Evolutionary conservation across 2,888 invertebrate genomes (phyloP).

Genomic region (Hydroisotoma schaefferi): DNA sequence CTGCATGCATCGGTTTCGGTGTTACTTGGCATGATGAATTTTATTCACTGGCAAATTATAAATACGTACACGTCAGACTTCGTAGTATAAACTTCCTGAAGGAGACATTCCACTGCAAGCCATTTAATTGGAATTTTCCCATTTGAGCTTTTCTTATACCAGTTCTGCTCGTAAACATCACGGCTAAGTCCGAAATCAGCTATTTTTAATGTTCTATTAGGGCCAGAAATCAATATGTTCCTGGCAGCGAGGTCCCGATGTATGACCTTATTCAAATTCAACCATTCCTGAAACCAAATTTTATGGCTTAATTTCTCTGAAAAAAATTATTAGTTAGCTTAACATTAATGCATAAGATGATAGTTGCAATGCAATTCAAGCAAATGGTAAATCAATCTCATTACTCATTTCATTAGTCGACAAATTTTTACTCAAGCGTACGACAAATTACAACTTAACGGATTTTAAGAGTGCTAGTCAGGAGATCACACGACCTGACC

Average conservation of each 20-base stretch:
- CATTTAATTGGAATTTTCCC: slow-evolving; percentile 46
- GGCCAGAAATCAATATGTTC: slow-evolving; percentile 25
- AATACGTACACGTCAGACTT: slow-evolving; percentile 47
- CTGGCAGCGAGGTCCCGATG: slow-evolving; percentile 43
- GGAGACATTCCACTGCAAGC: slow-evolving; percentile 44
- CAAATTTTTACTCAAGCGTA: no score
- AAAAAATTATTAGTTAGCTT: background rate
- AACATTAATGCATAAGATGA: background rate
- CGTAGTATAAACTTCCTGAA: slow-evolving; percentile 42
- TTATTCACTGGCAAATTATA: background rate
- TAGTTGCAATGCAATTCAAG: background rate
- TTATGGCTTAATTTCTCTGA: no score
- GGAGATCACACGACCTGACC: no score
- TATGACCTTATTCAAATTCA: slow-evolving; percentile 42
- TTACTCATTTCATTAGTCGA: no score
- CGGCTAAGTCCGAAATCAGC: slow-evolving; percentile 46
- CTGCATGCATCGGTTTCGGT: background rate
- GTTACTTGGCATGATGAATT: background rate
- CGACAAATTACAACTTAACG: no score
- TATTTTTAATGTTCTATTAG: slow-evolving; percentile 38
- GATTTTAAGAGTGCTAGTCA: no score
- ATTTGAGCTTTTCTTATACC: slow-evolving; percentile 44
- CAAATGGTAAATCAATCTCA: background rate
- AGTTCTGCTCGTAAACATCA: slow-evolving; percentile 45
- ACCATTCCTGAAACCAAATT: slow-evolving; percentile 47